These are phyloP conservation scores for Pteronotus mesoamericanus DNA, from an alignment of 2,797 vertebrate species.

Conservation along the genomic window DNA sequence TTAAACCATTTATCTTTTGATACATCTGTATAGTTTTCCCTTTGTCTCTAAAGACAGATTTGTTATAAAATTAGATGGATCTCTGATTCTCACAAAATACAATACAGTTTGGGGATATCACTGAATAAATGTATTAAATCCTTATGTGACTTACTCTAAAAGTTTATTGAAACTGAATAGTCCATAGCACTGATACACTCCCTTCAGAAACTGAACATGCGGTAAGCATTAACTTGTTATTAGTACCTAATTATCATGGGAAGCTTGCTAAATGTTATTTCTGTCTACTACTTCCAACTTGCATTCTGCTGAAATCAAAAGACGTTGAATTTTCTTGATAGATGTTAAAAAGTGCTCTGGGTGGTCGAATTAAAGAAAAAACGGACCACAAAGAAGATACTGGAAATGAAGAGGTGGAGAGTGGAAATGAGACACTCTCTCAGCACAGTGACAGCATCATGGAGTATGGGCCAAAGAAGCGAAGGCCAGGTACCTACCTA, in stretches of 20 bases:
- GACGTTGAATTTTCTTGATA: conserved; percentile 69
- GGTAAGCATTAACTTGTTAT: background rate
- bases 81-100: conserved; percentile 2
- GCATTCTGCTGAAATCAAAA: conserved; percentile 32
- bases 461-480: conserved; percentile 80
- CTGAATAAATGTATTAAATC: background rate
- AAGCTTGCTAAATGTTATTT: background rate
- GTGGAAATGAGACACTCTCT: conserved; percentile 85
- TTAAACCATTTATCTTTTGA: background rate
- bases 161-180: background rate
- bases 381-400: conserved; percentile 64
- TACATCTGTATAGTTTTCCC: background rate
- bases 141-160: background rate
- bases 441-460: conserved; percentile 90
- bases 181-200: background rate
- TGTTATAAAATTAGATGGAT: background rate
- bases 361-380: conserved; percentile 71
- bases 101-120: background rate
- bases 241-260: background rate
- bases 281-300: background rate
- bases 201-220: background rate
- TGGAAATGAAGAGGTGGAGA: conserved; percentile 80
- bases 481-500: conserved; percentile 80
- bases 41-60: conserved; percentile 22
- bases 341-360: conserved; percentile 92